Conservation (phyloP, 2,113 vertebrate genomes). For the Camelus bactrianus region DNA sequence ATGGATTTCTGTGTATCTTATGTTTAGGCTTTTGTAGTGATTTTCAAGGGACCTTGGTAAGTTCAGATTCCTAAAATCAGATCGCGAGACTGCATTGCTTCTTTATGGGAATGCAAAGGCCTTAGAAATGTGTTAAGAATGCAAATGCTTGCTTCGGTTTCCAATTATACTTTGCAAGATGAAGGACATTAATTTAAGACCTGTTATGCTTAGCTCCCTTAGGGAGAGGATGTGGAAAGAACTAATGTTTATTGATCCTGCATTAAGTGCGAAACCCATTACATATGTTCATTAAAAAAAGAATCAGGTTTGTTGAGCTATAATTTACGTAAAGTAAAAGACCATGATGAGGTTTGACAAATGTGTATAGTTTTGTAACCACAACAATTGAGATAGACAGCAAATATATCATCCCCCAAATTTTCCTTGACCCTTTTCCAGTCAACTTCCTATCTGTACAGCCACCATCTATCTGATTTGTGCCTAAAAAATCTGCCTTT, state of each 20-base stretch:
- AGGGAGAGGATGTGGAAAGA: background rate
- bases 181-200: conserved; percentile 47
- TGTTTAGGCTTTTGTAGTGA: background rate
- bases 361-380: background rate
- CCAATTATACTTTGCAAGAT: background rate
- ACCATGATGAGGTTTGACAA: background rate
- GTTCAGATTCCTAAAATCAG: conserved; percentile 20
- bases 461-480: background rate
- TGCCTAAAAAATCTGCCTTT: background rate
- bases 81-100: background rate
- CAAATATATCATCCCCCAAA: background rate
- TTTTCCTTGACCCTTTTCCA: background rate
- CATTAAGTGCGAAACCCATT: conserved; percentile 9
- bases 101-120: conserved; percentile 13
- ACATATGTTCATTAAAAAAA: background rate
- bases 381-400: background rate
- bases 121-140: conserved; percentile 26
- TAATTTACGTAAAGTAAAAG: background rate
- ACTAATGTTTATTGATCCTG: conserved; percentile 5
- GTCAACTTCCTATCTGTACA: background rate
- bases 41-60: conserved; percentile 3
- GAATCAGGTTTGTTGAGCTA: background rate
- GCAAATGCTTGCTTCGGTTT: conserved; percentile 45
- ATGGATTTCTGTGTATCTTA: background rate
- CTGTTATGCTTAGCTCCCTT: background rate